phyloP scores from a whole-genome alignment of 2,797 vertebrate species.

The Prionace glauca region DNA sequence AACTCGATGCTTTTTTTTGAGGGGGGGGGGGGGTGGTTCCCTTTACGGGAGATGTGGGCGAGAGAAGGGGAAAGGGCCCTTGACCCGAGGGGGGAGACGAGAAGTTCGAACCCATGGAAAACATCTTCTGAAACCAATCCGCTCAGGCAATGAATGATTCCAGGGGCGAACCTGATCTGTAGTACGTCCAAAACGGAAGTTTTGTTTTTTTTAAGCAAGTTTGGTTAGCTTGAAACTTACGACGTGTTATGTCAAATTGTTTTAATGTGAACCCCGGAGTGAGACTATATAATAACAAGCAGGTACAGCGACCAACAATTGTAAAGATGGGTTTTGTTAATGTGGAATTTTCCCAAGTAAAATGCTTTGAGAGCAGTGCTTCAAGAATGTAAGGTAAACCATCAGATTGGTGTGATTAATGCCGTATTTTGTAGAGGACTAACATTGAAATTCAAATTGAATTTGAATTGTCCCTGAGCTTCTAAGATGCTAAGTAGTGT shows the following conservation, averaged over 20 bases:
- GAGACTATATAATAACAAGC: background rate
- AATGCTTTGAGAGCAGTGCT: background rate
- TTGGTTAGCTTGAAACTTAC: background rate
- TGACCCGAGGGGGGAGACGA: background rate
- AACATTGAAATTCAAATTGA: background rate
- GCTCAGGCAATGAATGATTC: background rate
- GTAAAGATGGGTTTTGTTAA: background rate
- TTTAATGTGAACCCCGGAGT: background rate
- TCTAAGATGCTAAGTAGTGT: background rate
- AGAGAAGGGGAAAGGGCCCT: too few species aligned
- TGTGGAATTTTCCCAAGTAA: background rate
- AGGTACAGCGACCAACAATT: background rate
- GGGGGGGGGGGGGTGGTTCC: too few species aligned
- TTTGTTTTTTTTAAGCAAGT: background rate
- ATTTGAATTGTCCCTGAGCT: too few species aligned
- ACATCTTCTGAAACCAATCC: background rate
- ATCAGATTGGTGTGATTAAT: background rate
- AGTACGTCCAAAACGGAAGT: background rate
- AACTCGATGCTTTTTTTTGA: background rate
- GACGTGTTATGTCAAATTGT: background rate
- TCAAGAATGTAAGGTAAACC: background rate
- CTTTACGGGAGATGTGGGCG: too few species aligned
- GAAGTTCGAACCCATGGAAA: background rate
- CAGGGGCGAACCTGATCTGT: too few species aligned
- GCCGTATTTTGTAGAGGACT: background rate